Evolutionary conservation across 1,140 invertebrate genomes (phyloP), one percentile per base, ranked within the genome.

Genomic region (Zaprionus nigranus): DNA sequence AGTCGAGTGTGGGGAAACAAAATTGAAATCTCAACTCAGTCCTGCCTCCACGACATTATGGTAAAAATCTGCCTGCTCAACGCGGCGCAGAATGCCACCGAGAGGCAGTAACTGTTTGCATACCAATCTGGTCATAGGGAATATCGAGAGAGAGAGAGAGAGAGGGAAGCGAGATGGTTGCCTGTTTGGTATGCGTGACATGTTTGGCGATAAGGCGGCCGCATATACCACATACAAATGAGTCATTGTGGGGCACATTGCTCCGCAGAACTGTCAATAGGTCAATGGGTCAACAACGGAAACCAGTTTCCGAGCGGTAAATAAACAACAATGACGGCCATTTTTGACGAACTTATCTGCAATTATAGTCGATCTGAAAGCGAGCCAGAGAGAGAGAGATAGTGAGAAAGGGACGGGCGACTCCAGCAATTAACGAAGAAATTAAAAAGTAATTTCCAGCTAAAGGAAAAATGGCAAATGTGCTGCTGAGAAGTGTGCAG

Each of bases 391-490:
- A 72, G 63, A 17, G 40, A 9, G 40, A 2, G 13, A n/a, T n/a
- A 20, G 20, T 1, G 20, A 20, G 20, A 20, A 1, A n/a, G 3
- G 4, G 11, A 38, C 12, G 13, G 5, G 38, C 2, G n/a, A 20
- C 40, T 51, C 46, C 74, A 58, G 63, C 66, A 88, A 88, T 88
- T 81, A 84, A 65, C 68, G 7, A 81, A 79, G 78, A 90, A 90
- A 90, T 88, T 88, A 90, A 85, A 88, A 85, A 85, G 81, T 85
- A 88, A 88, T 90, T 88, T 82, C 64, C 68, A 49, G 34, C 54
- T 51, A 26, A 72, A 62, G 62, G 59, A 56, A 67, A 36, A 36
- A 26, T 24, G n/a, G 20, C 30, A 69, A 75, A 64, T 40, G 13
- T 34, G 54, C 13, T n/a, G 6, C 4, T 34, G 13, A 20, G 40